Percentiles rank a stretch among this genome's conserved stretches.
Conservation (phyloP, 2,888 invertebrate species). For the Meliscaeva auricollis region DNA sequence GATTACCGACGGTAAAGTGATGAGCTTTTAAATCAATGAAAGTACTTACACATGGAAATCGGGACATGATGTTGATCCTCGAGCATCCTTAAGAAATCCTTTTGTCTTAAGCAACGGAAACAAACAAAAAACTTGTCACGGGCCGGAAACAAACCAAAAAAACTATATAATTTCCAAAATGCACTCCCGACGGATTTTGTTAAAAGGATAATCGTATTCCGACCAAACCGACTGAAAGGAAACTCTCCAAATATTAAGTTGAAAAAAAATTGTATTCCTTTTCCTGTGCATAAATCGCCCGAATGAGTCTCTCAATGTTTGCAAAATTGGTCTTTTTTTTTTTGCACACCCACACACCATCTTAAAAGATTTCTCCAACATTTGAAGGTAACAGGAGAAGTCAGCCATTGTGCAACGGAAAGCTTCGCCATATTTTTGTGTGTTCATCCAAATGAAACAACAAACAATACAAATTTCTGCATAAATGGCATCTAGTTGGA, state of each 20-base stretch:
- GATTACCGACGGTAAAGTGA: conserved; percentile 61
- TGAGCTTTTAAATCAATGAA: conserved; percentile 13
- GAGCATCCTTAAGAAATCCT: conserved; percentile 79
- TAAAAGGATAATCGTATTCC: conserved; percentile 66
- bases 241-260: conserved; percentile 71
- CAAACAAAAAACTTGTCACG: background rate
- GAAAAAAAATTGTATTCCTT: conserved; percentile 64
- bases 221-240: conserved; percentile 70
- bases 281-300: conserved; percentile 67
- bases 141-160: background rate
- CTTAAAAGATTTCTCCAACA: conserved; percentile 49
- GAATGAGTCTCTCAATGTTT: conserved; percentile 59
- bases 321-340: conserved; percentile 37
- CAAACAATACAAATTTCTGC: background rate
- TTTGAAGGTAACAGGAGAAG: conserved; percentile 55
- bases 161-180: background rate
- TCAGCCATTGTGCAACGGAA: conserved; percentile 64
- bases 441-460: conserved; percentile 17
- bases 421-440: conserved; percentile 64
- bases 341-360: conserved; percentile 39
- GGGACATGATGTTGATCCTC: conserved; percentile 83
- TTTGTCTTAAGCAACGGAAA: background rate
- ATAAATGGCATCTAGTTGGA: conserved; percentile 26
- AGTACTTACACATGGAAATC: conserved; percentile 83
- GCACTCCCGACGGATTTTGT: conserved; percentile 82